Evolutionary conservation across 2,797 vertebrate species (phyloP), one percentile per base, ranked within the genome.

Genomic region (Sciaenops ocellatus): DNA sequence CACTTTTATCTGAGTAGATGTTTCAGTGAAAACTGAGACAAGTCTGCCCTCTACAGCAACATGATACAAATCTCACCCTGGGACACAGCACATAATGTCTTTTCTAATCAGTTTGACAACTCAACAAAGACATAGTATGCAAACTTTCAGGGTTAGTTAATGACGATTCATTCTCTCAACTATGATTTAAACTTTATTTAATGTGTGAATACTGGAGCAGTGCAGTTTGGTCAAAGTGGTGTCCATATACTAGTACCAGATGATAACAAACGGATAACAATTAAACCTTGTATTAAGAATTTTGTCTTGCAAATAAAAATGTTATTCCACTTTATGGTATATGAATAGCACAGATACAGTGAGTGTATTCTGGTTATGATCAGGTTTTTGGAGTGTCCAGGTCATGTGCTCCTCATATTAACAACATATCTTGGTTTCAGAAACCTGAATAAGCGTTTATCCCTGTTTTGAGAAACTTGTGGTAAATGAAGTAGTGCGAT

Each of bases 31-130:
- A 83, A 64, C 13, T 83, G 76, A 48, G 34, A 42, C 84, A 74
- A 89, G 83, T 10, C 80, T 87, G 88, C 88, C 89, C 89, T 84
- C 89, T 91, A 26, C 73, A 64, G 38, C 56, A 67, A 13, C 42
- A 64, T 3, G 15, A 56, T 42, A 28, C 13, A 68, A 10, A 64
- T 38, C 9, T 52, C 20, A 38, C 22, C 13, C 46, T 38, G 22
- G 26, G 51, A 69, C 42, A 22, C 41, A 12, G 7, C 15, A 47
- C 30, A 76, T 5, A 38, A 63, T 18, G 0, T 7, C 8, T 44
- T 15, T 69, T 34, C 41, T 20, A 6, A 26, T 46, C n/a, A 24
- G 11, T 46, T 64, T 1, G 0, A 34, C n/a, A 11, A 51, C 46
- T 66, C 7, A n/a, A 7, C 18, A 55, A 63, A 63, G n/a, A 48